Percentiles rank a stretch among this genome's conserved stretches.
phyloP scores from a whole-genome alignment of 23 tunicate genomes.

The Halocynthia roretzi region DNA sequence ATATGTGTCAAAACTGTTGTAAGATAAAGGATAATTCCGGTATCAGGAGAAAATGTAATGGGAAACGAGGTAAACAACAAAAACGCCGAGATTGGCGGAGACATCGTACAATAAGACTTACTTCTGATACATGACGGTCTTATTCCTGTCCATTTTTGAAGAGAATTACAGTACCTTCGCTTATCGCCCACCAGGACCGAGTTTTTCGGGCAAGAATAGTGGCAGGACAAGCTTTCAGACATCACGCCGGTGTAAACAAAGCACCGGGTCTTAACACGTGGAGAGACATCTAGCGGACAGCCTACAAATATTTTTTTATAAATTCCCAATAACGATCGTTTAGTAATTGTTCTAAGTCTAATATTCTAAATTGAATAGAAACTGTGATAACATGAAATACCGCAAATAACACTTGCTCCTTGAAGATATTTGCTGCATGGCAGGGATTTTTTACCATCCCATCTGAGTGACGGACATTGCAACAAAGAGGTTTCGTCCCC shows the following conservation, averaged over 20 bases:
- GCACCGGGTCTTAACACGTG: conserved; percentile 33
- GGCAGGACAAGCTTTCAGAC: conserved; percentile 35
- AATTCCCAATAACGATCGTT: neutral
- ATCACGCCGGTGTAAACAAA: conserved; percentile 36
- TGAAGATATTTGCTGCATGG: conserved; percentile 26
- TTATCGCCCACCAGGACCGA: conserved; percentile 29
- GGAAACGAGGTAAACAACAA: too few species aligned
- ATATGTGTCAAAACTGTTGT: too few species aligned
- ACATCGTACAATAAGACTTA: conserved; percentile 8
- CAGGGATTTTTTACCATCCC: conserved; percentile 60
- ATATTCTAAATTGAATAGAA: neutral
- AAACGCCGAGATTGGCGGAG: too few species aligned
- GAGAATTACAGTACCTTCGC: conserved; percentile 22
- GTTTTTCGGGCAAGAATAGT: conserved; percentile 36
- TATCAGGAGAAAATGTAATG: too few species aligned
- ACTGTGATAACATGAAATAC: conserved; percentile 12
- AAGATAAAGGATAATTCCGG: too few species aligned
- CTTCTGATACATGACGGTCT: conserved; percentile 44
- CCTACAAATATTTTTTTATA: conserved; percentile 12
- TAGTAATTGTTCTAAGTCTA: neutral
- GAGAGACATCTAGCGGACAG: conserved; percentile 28
- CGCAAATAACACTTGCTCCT: conserved; percentile 71
- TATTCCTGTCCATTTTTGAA: conserved; percentile 62
- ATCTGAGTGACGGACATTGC: conserved; percentile 45
- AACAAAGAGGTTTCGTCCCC: conserved; percentile 46